Evolutionary conservation across 2,113 vertebrate genomes (phyloP), one percentile per base, ranked within the genome.

Genomic region (Stegastes partitus): DNA sequence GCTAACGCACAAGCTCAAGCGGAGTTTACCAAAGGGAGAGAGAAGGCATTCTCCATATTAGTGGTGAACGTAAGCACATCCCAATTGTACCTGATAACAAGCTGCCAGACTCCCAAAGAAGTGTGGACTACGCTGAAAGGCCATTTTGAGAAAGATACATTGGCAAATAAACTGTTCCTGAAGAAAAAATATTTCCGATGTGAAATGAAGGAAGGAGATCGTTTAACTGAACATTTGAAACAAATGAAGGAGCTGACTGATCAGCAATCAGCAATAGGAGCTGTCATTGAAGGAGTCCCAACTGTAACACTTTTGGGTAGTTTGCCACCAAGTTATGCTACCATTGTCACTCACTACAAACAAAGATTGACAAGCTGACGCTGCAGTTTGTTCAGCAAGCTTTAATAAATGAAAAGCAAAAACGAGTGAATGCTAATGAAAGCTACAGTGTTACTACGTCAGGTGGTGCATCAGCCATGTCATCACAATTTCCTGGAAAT

Each of bases 341-440:
- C 50, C 1, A 23, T 49, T 50, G 58, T 75, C 4, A 69, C 58
- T 31, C 59, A 5, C 9, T 81, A 1, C 66, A 75, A 5, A 76
- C 65, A 31, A 76, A 76, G n/a, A 63, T 81, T 21, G 53, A 81
- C 22, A 54, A 5, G 11, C 9, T 80, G 63, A 61, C 37, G 2
- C 0, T 61, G 9, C 16, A 59, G 39, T 79, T 71, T 39, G 67
- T 79, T 22, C 23, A 79, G 25, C 77, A 66, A 58, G 28, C 68
- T 6, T 44, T 72, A 7, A 66, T 66, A 66, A 79, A 66, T 39
- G 34, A 73, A 7, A 37, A 63, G 2, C 58, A 70, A 72, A 65
- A 71, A 15, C 0, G 3, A 19, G 1, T 51, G 54, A 4, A 31
- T 31, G 31, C 31, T 25, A 21, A 34, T 18, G 37, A 58, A 19